These are phyloP conservation scores for Cheilinus undulatus DNA, from an alignment of 2,113 vertebrate species.

Conservation along the genomic window DNA sequence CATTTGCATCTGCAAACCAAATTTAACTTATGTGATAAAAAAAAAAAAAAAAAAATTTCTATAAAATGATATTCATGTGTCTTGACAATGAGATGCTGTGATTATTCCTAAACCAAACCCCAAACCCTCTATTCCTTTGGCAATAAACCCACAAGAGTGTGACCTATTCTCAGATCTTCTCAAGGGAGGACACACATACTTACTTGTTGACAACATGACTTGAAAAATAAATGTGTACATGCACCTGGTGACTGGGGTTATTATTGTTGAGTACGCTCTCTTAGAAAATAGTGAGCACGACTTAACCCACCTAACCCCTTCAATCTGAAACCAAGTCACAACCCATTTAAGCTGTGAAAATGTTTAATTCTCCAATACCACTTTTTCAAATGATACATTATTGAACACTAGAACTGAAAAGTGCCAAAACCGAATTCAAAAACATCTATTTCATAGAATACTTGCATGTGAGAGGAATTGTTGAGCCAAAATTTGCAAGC, in stretches of 20 bases:
- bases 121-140: not conserved
- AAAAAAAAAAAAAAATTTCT: not conserved
- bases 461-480: too few relatives aligned
- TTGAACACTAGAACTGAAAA: too few relatives aligned
- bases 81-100: not conserved
- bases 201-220: conserved; percentile 14
- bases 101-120: not conserved
- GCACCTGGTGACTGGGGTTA: not conserved
- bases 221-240: conserved; percentile 18
- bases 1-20: not conserved
- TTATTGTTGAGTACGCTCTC: not conserved
- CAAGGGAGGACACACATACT: not conserved
- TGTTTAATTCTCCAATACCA: too few relatives aligned
- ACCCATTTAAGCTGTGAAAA: too few relatives aligned
- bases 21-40: too few relatives aligned
- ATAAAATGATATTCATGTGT: not conserved
- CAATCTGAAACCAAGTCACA: too few relatives aligned
- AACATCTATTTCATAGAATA: too few relatives aligned
- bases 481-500: too few relatives aligned
- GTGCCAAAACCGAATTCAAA: too few relatives aligned
- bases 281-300: not conserved
- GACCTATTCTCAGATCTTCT: not conserved
- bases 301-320: too few relatives aligned
- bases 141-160: conserved; percentile 6
- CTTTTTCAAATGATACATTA: too few relatives aligned